Percentiles rank a stretch among this genome's conserved stretches.
Evolutionary conservation across 23 tunicate species (phyloP).

Genomic region (Corella eumyota): DNA sequence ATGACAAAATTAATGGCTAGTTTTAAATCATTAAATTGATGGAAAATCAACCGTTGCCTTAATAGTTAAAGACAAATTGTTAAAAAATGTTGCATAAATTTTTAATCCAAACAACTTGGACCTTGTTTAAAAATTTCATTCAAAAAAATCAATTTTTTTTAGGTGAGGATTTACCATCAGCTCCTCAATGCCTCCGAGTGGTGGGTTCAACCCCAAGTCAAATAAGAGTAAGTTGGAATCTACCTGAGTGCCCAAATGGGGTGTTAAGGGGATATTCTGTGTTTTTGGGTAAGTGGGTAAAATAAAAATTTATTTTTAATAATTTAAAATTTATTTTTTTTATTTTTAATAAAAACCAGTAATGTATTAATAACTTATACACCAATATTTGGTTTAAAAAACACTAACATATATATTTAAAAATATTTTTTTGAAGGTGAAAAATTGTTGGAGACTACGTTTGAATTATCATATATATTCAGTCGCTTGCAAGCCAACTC

Average conservation of each 20-base stretch:
- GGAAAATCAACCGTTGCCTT: no score
- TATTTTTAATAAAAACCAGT: no score
- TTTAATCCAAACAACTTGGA: no score
- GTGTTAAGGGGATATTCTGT: constrained; percentile 42
- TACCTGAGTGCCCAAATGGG: constrained; percentile 67
- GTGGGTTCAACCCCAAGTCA: constrained; percentile 60
- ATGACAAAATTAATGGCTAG: no score
- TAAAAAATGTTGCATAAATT: no score
- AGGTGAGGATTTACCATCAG: constrained; percentile 75
- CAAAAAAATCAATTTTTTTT: no score
- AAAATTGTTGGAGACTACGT: constrained; percentile 30
- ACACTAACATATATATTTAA: background rate
- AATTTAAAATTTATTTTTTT: background rate
- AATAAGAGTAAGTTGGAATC: constrained; percentile 55
- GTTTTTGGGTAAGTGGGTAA: constrained; percentile 33
- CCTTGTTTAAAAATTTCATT: no score
- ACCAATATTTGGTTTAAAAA: background rate
- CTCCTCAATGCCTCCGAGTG: constrained; percentile 57
- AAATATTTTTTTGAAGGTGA: constrained; percentile 25
- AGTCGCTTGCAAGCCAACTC: constrained; percentile 55
- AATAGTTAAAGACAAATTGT: no score
- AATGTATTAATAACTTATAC: background rate
- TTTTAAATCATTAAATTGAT: no score
- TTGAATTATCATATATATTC: constrained; percentile 39
- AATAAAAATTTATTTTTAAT: background rate